These are phyloP conservation scores for Trogon melanurus DNA, from an alignment of 2,113 vertebrate genomes.

Conservation along the genomic window DNA sequence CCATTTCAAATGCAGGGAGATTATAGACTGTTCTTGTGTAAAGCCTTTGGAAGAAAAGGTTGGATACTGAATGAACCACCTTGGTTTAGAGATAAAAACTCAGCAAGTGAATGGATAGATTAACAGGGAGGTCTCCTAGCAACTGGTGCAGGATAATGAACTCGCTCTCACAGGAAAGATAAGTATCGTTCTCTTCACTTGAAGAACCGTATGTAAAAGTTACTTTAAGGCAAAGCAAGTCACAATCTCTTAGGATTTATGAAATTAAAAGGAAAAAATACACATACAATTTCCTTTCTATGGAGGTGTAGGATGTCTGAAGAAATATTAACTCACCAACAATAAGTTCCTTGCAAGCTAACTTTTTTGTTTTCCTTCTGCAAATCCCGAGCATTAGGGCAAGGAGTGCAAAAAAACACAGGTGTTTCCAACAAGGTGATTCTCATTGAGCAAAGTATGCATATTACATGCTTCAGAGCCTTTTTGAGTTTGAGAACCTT, in stretches of 20 bases:
- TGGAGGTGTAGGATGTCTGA: neutral
- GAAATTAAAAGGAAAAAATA: neutral
- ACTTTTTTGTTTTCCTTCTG: neutral
- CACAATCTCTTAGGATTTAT: neutral
- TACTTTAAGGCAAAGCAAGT: neutral
- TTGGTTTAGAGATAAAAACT: neutral
- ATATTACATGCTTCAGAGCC: neutral
- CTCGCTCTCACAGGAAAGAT: neutral
- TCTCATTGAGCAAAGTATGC: neutral
- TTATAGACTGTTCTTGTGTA: neutral
- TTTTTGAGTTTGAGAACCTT: neutral
- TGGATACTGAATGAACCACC: neutral
- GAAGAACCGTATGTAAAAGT: neutral
- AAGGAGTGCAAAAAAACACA: neutral
- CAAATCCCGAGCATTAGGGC: neutral
- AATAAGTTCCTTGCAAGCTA: neutral
- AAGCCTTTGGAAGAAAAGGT: neutral
- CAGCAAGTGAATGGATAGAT: neutral
- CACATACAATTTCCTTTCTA: neutral
- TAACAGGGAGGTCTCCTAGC: conserved; percentile 43
- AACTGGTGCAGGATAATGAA: conserved; percentile 8
- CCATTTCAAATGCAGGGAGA: neutral
- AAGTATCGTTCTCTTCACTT: neutral
- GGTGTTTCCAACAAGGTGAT: neutral
- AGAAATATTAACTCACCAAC: neutral